Percentiles rank a stretch among this genome's conserved stretches.
Conservation (phyloP, 2,113 vertebrate species). For the Athene cunicularia region DNA sequence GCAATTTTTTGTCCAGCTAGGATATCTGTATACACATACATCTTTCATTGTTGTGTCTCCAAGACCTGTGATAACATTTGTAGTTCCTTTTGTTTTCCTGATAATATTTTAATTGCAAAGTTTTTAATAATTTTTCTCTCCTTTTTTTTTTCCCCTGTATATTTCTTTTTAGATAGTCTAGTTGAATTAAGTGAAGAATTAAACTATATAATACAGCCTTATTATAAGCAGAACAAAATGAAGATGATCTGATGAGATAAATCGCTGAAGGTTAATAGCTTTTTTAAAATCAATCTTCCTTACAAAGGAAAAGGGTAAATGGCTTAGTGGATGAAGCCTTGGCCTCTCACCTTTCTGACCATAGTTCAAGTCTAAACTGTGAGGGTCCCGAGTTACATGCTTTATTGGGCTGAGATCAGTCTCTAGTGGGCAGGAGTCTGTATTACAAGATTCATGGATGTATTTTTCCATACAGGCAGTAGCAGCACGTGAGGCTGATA, state of each 20-base stretch:
- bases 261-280: conserved; percentile 82
- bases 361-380: conserved; percentile 77
- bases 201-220: conserved; percentile 72
- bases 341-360: conserved; percentile 79
- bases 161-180: conserved; percentile 56
- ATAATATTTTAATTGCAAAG: conserved; percentile 48
- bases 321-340: conserved; percentile 78
- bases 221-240: conserved; percentile 78
- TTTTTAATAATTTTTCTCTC: conserved; percentile 54
- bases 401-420: conserved; percentile 78
- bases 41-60: neutral
- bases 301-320: conserved; percentile 82
- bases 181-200: conserved; percentile 73
- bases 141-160: neutral
- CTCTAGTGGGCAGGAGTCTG: conserved; percentile 80
- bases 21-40: neutral
- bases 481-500: neutral
- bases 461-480: neutral
- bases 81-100: conserved; percentile 48
- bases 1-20: conserved; percentile 5
- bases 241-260: conserved; percentile 83
- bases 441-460: conserved; percentile 70
- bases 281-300: conserved; percentile 83
- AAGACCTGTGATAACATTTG: neutral
- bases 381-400: conserved; percentile 35